Conservation (phyloP, 2,888 invertebrate species). For the Diarsia mendica region DNA sequence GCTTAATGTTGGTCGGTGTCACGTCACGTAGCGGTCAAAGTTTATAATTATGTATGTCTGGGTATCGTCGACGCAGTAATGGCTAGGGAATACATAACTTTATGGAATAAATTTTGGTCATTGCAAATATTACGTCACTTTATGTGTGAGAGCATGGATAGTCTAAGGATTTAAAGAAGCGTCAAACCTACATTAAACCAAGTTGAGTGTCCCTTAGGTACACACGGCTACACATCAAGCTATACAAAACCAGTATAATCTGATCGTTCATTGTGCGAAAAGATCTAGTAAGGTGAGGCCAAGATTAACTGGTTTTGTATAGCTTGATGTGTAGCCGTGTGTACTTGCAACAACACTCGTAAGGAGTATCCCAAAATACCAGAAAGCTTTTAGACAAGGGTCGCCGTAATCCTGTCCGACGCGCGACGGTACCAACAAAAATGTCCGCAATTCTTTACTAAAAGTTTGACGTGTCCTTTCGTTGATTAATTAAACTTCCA, state of each 20-base stretch:
- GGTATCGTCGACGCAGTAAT: not conserved
- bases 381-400: slow-evolving; percentile 33
- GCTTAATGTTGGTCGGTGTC: not conserved
- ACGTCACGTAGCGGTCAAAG: not conserved
- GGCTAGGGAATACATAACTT: not conserved
- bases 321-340: too few relatives aligned
- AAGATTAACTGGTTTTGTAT: too few relatives aligned
- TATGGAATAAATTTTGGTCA: not conserved
- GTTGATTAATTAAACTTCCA: slow-evolving; percentile 35
- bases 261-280: too few relatives aligned
- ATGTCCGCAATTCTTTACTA: slow-evolving; percentile 18
- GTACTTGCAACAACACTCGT: not conserved
- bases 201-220: not conserved
- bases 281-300: too few relatives aligned
- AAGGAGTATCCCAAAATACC: slow-evolving; percentile 19
- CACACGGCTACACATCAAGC: too few relatives aligned
- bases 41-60: not conserved
- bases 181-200: not conserved
- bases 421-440: slow-evolving; percentile 1
- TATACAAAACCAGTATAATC: too few relatives aligned
- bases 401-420: slow-evolving; percentile 19
- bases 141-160: not conserved
- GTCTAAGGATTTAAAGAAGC: not conserved
- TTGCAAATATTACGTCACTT: not conserved
- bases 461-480: slow-evolving; percentile 28